These are phyloP conservation scores for Ascidia mentula DNA, from an alignment of 23 tunicate species.

Conservation along the genomic window DNA sequence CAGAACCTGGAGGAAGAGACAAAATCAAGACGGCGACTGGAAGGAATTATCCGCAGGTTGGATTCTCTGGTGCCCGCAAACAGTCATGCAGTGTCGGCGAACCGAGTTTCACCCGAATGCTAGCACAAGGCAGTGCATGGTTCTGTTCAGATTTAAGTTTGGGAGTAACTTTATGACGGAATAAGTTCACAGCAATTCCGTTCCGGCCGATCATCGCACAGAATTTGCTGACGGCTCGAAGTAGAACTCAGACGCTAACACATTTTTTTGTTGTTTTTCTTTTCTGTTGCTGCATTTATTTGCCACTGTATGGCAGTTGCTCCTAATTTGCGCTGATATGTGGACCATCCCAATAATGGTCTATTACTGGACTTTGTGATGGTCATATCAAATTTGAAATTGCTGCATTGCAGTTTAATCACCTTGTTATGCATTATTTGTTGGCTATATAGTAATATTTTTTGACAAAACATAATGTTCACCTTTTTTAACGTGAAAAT, in stretches of 20 bases:
- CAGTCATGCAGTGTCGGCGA: slow-evolving; percentile 21
- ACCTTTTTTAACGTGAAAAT: too few relatives aligned
- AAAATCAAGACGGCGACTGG: slow-evolving; percentile 50
- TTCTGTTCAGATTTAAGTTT: slow-evolving; percentile 13
- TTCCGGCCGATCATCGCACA: neutral
- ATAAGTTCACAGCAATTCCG: neutral
- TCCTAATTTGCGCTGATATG: too few relatives aligned
- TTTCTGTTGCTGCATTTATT: neutral
- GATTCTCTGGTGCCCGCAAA: slow-evolving; percentile 19
- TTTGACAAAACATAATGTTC: too few relatives aligned
- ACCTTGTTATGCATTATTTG: too few relatives aligned
- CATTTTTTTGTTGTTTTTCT: neutral
- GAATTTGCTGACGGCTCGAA: neutral
- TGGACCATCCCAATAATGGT: too few relatives aligned
- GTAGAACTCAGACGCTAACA: neutral
- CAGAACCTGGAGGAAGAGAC: slow-evolving; percentile 58
- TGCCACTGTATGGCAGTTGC: neutral
- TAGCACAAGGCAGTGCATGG: slow-evolving; percentile 23
- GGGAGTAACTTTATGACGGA: neutral
- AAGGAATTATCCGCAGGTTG: slow-evolving; percentile 66
- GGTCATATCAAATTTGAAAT: too few relatives aligned
- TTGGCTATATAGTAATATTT: too few relatives aligned
- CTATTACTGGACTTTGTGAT: too few relatives aligned
- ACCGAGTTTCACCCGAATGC: slow-evolving; percentile 43
- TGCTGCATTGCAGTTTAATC: too few relatives aligned